These are phyloP conservation scores for Hemitrygon akajei DNA, from an alignment of 2,797 vertebrate genomes.

Conservation along the genomic window DNA sequence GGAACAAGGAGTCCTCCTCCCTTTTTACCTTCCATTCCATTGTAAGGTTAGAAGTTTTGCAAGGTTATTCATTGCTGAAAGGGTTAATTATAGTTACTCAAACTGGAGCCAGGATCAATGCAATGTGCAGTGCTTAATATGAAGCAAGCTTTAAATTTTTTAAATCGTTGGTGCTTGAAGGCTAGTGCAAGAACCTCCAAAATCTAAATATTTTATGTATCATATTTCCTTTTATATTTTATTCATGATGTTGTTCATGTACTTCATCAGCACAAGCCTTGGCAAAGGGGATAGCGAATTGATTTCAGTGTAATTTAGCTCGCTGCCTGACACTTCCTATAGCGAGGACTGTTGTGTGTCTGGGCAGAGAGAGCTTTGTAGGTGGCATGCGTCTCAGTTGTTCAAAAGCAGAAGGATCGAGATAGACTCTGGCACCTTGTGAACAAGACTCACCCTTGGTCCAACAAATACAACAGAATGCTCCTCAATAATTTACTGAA, in stretches of 20 bases:
- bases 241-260: conserved; percentile 34
- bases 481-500: conserved; percentile 32
- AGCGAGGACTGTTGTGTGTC: neutral
- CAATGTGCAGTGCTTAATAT: conserved; percentile 23
- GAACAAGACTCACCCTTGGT: conserved; percentile 32
- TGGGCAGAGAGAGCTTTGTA: neutral
- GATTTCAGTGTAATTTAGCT: conserved; percentile 34
- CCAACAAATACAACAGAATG: conserved; percentile 27
- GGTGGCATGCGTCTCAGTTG: conserved; percentile 15
- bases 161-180: conserved; percentile 8
- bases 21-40: neutral
- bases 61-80: neutral
- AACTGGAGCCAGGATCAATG: conserved; percentile 13
- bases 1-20: neutral
- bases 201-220: conserved; percentile 35
- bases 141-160: conserved; percentile 33
- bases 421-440: neutral
- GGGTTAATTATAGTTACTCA: conserved; percentile 10
- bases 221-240: conserved; percentile 35
- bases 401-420: conserved; percentile 27
- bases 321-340: neutral
- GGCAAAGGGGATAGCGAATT: conserved; percentile 24
- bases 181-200: conserved; percentile 16
- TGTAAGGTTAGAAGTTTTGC: neutral
- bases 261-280: conserved; percentile 29